phyloP scores from a whole-genome alignment of 2,888 invertebrate species.

The Schizotus pectinicornis region DNA sequence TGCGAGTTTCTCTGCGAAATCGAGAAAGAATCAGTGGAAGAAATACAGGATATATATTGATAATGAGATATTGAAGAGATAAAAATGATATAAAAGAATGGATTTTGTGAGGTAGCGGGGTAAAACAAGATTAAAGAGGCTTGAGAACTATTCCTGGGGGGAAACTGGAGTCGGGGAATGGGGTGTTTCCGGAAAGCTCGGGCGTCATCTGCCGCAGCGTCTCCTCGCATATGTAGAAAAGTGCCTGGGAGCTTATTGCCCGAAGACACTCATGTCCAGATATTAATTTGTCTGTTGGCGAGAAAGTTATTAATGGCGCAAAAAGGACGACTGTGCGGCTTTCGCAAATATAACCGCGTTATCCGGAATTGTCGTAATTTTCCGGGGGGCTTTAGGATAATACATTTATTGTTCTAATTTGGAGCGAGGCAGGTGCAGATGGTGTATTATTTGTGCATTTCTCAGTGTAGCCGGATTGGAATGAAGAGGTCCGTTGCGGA shows the following conservation, averaged over 20 bases:
- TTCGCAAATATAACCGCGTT: not conserved
- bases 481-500: constrained; percentile 44
- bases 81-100: constrained; percentile 41
- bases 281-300: not conserved
- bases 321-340: not conserved
- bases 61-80: constrained; percentile 43
- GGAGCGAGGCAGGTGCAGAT: constrained; percentile 12
- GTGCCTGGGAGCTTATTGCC: not conserved
- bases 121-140: constrained; percentile 39
- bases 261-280: not conserved
- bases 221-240: not conserved
- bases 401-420: constrained; percentile 3
- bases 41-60: constrained; percentile 33
- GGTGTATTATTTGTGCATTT: constrained; percentile 29
- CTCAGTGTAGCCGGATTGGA: constrained; percentile 35
- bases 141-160: constrained; percentile 29
- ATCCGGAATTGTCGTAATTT: constrained; percentile 7
- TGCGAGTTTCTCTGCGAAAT: constrained; percentile 29
- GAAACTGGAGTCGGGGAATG: constrained; percentile 11
- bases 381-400: not conserved
- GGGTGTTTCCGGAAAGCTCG: not conserved
- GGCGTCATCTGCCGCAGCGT: constrained; percentile 17
- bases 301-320: not conserved
- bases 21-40: constrained; percentile 28
- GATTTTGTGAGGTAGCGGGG: constrained; percentile 33